A percentile compares a stretch with the other conserved stretches of the same genome.
phyloP scores from a whole-genome alignment of 1,140 invertebrate species.

The Steinernema feltiae region DNA sequence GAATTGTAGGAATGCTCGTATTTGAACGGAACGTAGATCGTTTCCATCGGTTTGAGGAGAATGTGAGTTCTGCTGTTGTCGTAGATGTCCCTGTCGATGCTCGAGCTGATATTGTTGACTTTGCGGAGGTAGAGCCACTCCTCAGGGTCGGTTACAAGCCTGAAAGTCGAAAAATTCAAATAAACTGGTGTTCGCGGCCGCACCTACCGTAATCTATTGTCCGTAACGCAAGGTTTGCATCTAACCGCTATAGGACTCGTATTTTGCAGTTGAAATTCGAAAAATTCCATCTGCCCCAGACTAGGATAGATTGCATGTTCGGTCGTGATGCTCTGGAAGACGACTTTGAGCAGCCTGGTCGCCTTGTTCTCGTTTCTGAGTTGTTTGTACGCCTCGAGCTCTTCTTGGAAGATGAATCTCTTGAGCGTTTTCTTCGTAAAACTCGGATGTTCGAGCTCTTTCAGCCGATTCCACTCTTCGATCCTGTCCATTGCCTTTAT shows the following conservation, averaged over 20 bases:
- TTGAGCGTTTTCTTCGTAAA: not conserved
- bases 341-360: not conserved
- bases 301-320: not conserved
- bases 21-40: conserved; percentile 35
- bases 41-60: conserved; percentile 35
- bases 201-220: not conserved
- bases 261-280: not conserved
- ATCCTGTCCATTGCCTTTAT: not conserved
- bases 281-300: conserved; percentile 2
- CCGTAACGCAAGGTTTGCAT: not conserved
- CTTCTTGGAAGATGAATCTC: conserved; percentile 2
- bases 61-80: conserved; percentile 17
- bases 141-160: conserved; percentile 34
- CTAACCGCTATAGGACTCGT: not conserved
- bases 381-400: not conserved
- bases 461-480: not conserved
- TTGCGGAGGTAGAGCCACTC: conserved; percentile 41
- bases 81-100: conserved; percentile 36
- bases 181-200: not conserved
- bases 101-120: conserved; percentile 26
- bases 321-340: not conserved
- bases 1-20: conserved; percentile 27
- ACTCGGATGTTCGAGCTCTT: not conserved
- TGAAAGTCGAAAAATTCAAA: not conserved
- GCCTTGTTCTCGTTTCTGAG: conserved; percentile 4